Evolutionary conservation across 2,888 invertebrate genomes (phyloP), one percentile per base, ranked within the genome.

Genomic region (Mechanitis mazaeus): DNA sequence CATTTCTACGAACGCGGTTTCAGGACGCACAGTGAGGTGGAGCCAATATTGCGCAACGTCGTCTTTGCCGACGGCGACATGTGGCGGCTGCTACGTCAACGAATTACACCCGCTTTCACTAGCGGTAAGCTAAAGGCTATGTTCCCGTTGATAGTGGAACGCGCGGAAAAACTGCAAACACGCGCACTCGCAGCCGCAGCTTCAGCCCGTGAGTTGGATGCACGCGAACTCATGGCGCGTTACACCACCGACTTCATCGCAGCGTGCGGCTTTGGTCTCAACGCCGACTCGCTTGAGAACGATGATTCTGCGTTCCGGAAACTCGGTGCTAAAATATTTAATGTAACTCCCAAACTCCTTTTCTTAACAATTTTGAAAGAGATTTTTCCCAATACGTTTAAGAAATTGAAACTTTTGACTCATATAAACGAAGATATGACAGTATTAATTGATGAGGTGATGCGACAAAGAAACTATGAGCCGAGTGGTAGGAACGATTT

Each of bases 201-300:
- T 12, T 63, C 66, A 0, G 74, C 72, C 1, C 64, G 57, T n/a
- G 61, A 73, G 7, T 45, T 81, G 3, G 83, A 84, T 68, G 81
- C 78, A 3, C 75, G 83, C 0, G 84, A 85, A 59, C 76, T 84
- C 33, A 83, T 84, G 84, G 81, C 79, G 20, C 77, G 35, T 6
- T 35, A 35, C 6, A 35, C 35, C 6, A 35, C 35, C 35, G 35
- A 35, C 35, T 35, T 35, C 67, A 84, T 85, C 55, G 84, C 84
- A 6, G 83, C 84, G 31, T 81, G 80, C 58, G 84, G 80, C 20
- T 84, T 85, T 42, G 85, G 85, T 0, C 76, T 85, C 47, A 80
- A 84, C 55, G 71, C 79, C 0, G 80, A 83, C 65, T 77, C 82
- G 0, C 75, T 83, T 4, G 72, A 76, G 46, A 76, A 80, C 2